These are phyloP conservation scores for Alethe castanea DNA, from an alignment of 2,113 vertebrate species.

Conservation along the genomic window DNA sequence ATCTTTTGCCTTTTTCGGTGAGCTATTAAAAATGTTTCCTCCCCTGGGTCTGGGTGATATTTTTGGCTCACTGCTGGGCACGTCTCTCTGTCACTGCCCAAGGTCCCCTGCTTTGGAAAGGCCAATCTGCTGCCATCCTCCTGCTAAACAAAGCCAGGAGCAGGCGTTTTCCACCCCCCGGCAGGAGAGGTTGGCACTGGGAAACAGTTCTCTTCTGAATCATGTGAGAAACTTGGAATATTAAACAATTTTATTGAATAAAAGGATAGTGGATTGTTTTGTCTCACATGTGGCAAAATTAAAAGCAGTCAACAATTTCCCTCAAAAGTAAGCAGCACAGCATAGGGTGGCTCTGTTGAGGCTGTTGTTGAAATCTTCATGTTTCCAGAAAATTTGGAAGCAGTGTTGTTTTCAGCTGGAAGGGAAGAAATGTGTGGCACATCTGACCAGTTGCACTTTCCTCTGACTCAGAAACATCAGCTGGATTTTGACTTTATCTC, in stretches of 20 bases:
- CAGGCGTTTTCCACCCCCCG: neutral
- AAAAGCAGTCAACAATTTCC: neutral
- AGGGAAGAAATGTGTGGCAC: neutral
- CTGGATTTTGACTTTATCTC: neutral
- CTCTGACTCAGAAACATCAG: neutral
- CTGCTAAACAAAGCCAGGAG: neutral
- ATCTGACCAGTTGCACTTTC: neutral
- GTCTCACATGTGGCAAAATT: neutral
- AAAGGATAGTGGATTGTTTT: neutral
- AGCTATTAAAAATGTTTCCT: neutral
- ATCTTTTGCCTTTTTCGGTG: neutral
- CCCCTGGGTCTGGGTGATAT: neutral
- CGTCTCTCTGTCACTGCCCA: neutral
- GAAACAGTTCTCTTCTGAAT: neutral
- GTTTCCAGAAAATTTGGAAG: neutral
- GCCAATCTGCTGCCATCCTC: neutral
- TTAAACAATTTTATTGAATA: neutral
- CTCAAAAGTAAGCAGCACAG: neutral
- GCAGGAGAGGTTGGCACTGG: neutral
- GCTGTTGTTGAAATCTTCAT: neutral
- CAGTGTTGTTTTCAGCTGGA: neutral
- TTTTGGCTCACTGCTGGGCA: neutral
- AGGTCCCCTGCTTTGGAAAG: neutral
- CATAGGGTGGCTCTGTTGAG: neutral
- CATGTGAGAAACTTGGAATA: neutral